Conservation (phyloP, 2,797 vertebrate genomes). For the Anolis apletophallus region DNA sequence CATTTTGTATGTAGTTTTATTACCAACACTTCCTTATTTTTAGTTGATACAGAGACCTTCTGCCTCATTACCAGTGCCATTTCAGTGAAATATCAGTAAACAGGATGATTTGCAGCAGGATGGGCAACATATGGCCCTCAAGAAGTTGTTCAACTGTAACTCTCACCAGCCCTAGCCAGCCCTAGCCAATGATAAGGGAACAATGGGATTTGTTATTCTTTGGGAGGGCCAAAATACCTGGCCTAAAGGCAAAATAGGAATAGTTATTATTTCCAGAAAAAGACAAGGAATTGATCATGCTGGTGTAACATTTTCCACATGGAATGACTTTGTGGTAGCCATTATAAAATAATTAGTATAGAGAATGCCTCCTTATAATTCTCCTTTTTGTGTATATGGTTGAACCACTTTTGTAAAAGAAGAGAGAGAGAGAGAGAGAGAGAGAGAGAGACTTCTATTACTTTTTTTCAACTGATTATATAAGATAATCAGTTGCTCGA, state of each 20-base stretch:
- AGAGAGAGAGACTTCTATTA: background rate
- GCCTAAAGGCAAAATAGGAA: background rate
- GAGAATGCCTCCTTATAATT: background rate
- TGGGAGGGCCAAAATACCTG: background rate
- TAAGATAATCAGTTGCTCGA: background rate
- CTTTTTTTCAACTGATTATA: background rate
- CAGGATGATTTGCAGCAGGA: background rate
- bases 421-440: no score
- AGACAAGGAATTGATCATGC: background rate
- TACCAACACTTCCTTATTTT: background rate
- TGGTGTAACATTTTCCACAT: background rate
- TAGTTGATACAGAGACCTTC: background rate
- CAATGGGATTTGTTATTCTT: background rate
- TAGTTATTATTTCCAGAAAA: conserved; percentile 1
- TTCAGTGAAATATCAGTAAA: background rate
- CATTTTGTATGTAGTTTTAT: background rate
- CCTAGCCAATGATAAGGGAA: background rate
- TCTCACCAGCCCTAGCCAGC: background rate
- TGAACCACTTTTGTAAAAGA: background rate
- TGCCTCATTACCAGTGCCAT: background rate
- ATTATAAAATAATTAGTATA: background rate
- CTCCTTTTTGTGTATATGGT: background rate
- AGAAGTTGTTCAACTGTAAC: background rate
- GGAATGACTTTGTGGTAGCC: background rate
- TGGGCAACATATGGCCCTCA: background rate